Conservation (phyloP, 2,113 vertebrate genomes). For the Cyprinodon variegatus region DNA sequence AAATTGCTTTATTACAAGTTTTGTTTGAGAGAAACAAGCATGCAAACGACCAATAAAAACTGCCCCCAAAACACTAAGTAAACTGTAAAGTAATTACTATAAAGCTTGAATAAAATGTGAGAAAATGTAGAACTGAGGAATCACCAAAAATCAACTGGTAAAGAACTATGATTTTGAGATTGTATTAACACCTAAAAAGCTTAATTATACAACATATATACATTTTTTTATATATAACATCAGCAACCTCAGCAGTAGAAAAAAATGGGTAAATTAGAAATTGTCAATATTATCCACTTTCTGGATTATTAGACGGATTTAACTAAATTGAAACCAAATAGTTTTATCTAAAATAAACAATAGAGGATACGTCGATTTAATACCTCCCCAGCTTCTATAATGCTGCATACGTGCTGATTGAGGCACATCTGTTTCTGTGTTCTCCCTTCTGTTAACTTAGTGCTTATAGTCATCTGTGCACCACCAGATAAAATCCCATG, state of each 20-base stretch:
- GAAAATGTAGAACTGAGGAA: no score
- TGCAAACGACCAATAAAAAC: no score
- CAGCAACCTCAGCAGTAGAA: no score
- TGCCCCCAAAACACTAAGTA: no score
- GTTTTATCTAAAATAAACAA: background rate
- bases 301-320: background rate
- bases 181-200: no score
- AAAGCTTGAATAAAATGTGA: no score
- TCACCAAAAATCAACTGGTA: no score
- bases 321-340: background rate
- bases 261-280: no score
- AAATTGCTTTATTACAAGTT: background rate
- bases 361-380: background rate
- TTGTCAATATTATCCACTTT: background rate
- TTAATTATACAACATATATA: no score
- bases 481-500: constrained; percentile 36
- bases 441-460: constrained; percentile 19
- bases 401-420: constrained; percentile 9
- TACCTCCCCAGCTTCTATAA: background rate
- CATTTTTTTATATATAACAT: background rate
- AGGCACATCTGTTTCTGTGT: constrained; percentile 45
- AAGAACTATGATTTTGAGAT: no score
- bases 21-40: background rate
- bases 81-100: no score
- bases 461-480: constrained; percentile 38